phyloP scores from a whole-genome alignment of 1,140 invertebrate genomes.

The Drosophila sucinea region DNA sequence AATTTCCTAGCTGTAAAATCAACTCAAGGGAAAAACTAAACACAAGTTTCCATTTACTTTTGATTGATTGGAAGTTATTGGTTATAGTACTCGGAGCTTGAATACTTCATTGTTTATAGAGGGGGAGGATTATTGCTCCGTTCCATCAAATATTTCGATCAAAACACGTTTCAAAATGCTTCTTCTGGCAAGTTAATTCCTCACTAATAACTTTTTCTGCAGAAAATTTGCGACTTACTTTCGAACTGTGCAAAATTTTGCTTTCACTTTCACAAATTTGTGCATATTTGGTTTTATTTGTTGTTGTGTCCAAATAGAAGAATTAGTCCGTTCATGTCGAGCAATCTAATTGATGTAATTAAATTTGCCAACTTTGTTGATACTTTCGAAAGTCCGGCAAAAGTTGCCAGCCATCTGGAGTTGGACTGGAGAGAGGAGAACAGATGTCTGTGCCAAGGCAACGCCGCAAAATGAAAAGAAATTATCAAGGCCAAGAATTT shows the following conservation, averaged over 20 bases:
- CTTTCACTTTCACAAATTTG: not conserved
- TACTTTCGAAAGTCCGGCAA: conserved; percentile 26
- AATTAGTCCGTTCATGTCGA: no score
- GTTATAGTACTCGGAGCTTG: no score
- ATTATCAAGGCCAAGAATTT: not conserved
- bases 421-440: no score
- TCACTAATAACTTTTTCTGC: no score
- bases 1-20: not conserved
- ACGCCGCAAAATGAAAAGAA: not conserved
- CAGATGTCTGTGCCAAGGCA: not conserved
- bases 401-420: no score
- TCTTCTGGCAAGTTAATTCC: no score
- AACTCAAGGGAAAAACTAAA: not conserved
- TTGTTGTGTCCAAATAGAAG: not conserved
- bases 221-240: no score
- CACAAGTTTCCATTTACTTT: not conserved
- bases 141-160: no score
- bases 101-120: no score
- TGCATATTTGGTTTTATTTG: not conserved
- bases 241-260: no score
- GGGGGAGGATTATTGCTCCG: no score
- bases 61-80: not conserved
- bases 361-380: conserved; percentile 40
- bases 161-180: no score
- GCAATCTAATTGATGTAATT: conserved; percentile 53